Percentiles rank a stretch among this genome's conserved stretches.
Evolutionary conservation across 2,888 invertebrate species (phyloP).

Genomic region (Mesorhabditis spiculigera): DNA sequence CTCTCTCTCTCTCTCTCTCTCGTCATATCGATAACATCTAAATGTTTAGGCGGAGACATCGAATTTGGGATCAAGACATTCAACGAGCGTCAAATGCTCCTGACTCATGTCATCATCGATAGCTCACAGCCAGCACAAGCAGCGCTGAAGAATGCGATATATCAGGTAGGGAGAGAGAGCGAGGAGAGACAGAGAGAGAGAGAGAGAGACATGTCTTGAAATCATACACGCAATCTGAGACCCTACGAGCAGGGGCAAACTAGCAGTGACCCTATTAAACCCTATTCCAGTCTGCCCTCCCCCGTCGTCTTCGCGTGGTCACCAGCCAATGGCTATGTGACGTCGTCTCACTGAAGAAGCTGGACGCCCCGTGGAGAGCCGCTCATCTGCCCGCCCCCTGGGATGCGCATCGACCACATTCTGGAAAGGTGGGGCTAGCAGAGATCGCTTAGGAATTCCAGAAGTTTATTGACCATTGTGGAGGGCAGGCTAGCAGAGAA

Average conservation of each 20-base stretch:
- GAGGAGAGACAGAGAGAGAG: too few relatives aligned
- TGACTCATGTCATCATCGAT: not conserved
- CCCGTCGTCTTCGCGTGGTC: not conserved
- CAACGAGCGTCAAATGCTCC: not conserved
- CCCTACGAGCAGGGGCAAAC: not conserved
- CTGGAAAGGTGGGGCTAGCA: not conserved
- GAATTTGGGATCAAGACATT: not conserved
- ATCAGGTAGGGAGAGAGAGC: not conserved
- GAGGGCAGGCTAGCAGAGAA: not conserved
- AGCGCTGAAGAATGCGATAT: not conserved
- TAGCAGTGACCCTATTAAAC: too few relatives aligned
- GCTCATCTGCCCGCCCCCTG: not conserved
- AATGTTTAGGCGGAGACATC: constrained; percentile 1
- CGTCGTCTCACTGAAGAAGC: not conserved
- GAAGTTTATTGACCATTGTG: not conserved
- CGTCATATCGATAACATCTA: too few relatives aligned
- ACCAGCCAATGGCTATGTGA: not conserved
- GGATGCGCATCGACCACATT: constrained; percentile 2
- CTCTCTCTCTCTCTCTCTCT: too few relatives aligned
- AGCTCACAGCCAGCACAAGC: not conserved
- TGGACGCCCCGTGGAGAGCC: constrained; percentile 5
- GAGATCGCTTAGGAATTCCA: too few relatives aligned
- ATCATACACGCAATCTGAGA: not conserved
- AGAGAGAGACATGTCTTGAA: not conserved
- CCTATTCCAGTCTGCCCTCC: not conserved